phyloP scores from a whole-genome alignment of 2,888 invertebrate species.

The Nowickia ferox region DNA sequence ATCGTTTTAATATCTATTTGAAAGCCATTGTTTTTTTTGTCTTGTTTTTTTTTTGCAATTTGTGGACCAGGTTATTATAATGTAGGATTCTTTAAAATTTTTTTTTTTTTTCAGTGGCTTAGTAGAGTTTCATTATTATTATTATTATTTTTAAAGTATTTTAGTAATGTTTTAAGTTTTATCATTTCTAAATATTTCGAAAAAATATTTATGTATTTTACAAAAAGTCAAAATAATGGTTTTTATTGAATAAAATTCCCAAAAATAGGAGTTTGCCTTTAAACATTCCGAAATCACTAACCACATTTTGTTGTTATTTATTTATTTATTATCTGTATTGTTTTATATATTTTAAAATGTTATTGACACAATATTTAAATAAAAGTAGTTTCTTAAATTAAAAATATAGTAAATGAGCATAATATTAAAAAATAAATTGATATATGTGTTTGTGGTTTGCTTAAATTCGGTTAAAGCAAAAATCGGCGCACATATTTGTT shows the following conservation, averaged over 20 bases:
- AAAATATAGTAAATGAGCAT: neutral
- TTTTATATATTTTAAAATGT: conserved; percentile 39
- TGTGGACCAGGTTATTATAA: conserved; percentile 45
- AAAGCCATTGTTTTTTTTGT: conserved; percentile 42
- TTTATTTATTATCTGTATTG: conserved; percentile 66
- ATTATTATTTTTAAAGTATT: conserved; percentile 1
- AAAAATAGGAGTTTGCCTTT: conserved; percentile 58
- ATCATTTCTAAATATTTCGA: conserved; percentile 10
- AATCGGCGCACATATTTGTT: too few species aligned
- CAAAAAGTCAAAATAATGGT: conserved; percentile 65
- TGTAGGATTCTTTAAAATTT: neutral
- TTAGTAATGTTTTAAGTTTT: neutral
- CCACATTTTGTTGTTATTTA: conserved; percentile 78
- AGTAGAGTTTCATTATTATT: neutral
- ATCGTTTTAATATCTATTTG: conserved; percentile 40
- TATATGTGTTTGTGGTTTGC: too few species aligned
- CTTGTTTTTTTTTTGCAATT: conserved; percentile 28
- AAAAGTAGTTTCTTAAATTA: neutral
- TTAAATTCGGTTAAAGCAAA: too few species aligned
- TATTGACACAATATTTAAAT: conserved; percentile 5
- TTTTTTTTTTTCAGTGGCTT: neutral
- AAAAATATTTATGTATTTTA: conserved; percentile 56
- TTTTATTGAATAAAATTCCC: conserved; percentile 49
- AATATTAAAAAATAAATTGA: too few species aligned
- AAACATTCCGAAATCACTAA: conserved; percentile 81